A percentile compares a stretch with the other conserved stretches of the same genome.
Evolutionary conservation across 2,797 vertebrate species (phyloP).

Genomic region (Schizopygopsis pylzovi): DNA sequence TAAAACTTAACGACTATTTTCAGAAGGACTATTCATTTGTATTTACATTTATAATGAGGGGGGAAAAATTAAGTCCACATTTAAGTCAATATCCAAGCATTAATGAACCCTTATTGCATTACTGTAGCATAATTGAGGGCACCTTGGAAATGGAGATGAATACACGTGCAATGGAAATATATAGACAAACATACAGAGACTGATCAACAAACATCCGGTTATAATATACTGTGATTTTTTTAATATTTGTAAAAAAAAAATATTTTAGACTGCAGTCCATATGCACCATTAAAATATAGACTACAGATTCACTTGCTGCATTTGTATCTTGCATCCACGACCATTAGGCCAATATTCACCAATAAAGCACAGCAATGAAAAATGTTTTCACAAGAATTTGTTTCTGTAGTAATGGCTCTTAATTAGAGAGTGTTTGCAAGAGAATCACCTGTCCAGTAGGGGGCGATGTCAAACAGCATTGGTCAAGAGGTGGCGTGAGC

Average conservation of each 20-base stretch:
- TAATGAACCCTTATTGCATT: background rate
- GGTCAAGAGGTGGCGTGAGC: background rate
- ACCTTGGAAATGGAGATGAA: background rate
- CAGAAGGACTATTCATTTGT: background rate
- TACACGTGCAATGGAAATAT: background rate
- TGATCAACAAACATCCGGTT: background rate
- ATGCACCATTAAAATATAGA: background rate
- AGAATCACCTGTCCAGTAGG: slow-evolving; percentile 34
- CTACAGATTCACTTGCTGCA: too few species aligned
- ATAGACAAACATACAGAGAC: background rate
- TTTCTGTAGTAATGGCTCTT: background rate
- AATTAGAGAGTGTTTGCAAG: background rate
- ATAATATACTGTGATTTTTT: background rate
- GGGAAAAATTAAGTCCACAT: background rate
- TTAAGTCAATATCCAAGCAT: background rate
- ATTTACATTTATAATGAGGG: background rate
- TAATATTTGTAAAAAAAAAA: too few species aligned
- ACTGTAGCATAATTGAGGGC: background rate
- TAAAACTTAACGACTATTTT: background rate
- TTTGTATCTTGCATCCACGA: background rate
- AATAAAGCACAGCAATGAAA: background rate
- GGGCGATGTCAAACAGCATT: slow-evolving; percentile 31
- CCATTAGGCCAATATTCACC: background rate
- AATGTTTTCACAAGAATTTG: background rate
- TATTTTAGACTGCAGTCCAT: background rate